A percentile compares a stretch with the other conserved stretches of the same genome.
Conservation (phyloP, 1,140 invertebrate genomes). For the Saccostrea echinata region DNA sequence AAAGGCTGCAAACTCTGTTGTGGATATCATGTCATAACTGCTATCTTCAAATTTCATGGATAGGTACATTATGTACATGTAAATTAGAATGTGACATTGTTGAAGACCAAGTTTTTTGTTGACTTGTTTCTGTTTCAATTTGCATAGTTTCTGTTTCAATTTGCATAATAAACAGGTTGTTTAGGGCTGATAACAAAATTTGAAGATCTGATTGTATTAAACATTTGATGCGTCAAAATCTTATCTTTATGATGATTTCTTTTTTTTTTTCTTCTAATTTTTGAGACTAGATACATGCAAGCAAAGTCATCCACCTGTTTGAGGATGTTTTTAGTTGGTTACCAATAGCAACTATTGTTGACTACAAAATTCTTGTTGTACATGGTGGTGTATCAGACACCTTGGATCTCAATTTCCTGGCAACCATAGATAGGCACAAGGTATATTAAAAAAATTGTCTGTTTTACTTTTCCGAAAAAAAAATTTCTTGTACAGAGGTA, state of each 20-base stretch:
- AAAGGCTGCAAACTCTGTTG: too few species aligned
- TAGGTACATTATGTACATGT: too few species aligned
- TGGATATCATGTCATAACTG: too few species aligned
- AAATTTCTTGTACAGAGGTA: too few species aligned
- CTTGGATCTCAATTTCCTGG: slow-evolving; percentile 89
- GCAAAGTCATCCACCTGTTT: slow-evolving; percentile 88
- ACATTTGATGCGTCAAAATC: background rate
- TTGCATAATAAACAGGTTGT: too few species aligned
- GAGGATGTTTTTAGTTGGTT: slow-evolving; percentile 94
- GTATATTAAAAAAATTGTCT: too few species aligned
- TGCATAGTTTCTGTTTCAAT: too few species aligned
- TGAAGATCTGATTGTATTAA: background rate
- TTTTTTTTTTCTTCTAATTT: background rate
- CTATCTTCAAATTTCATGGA: too few species aligned
- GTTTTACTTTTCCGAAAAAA: too few species aligned
- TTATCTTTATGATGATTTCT: background rate
- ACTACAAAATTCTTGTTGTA: slow-evolving; percentile 91
- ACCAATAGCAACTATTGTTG: slow-evolving; percentile 92
- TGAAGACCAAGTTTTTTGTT: too few species aligned
- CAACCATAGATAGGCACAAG: slow-evolving; percentile 88
- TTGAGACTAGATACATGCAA: slow-evolving; percentile 86
- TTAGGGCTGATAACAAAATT: too few species aligned
- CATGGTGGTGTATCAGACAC: slow-evolving; percentile 93
- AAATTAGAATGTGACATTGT: too few species aligned
- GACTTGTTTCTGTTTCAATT: background rate